Evolutionary conservation across 2,888 invertebrate species (phyloP).

Genomic region (Tetramorium bicarinatum): DNA sequence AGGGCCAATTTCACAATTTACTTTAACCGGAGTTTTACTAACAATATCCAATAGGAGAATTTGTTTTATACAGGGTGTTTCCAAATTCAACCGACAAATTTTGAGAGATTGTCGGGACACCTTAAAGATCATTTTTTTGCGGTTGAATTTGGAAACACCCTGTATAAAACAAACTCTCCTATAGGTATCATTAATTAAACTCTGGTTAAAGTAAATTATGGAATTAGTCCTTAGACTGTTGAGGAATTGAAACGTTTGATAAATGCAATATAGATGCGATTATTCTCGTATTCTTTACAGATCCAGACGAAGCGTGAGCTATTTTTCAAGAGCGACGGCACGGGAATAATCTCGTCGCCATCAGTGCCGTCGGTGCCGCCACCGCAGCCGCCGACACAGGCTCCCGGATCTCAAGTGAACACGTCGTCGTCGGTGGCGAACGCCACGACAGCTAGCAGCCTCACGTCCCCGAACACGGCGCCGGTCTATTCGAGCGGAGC

Average conservation of each 20-base stretch:
- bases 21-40: no score
- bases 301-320: slow-evolving; percentile 95
- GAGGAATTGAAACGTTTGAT: not conserved
- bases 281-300: slow-evolving; percentile 84
- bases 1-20: no score
- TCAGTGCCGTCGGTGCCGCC: slow-evolving; percentile 88
- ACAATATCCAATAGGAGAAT: no score
- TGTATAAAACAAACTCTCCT: no score
- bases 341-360: slow-evolving; percentile 80
- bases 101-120: no score
- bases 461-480: slow-evolving; percentile 67
- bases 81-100: no score
- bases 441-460: slow-evolving; percentile 79
- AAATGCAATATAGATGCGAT: not conserved
- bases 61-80: no score
- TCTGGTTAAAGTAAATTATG: no score
- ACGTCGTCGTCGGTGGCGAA: slow-evolving; percentile 69
- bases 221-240: no score
- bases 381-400: slow-evolving; percentile 82
- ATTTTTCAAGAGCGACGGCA: slow-evolving; percentile 90
- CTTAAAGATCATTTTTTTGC: no score
- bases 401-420: slow-evolving; percentile 65
- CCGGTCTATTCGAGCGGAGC: slow-evolving; percentile 66
- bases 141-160: no score
- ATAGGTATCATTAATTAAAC: no score